Evolutionary conservation across 1,140 invertebrate genomes (phyloP).

Genomic region (Macrostomum lignano): DNA sequence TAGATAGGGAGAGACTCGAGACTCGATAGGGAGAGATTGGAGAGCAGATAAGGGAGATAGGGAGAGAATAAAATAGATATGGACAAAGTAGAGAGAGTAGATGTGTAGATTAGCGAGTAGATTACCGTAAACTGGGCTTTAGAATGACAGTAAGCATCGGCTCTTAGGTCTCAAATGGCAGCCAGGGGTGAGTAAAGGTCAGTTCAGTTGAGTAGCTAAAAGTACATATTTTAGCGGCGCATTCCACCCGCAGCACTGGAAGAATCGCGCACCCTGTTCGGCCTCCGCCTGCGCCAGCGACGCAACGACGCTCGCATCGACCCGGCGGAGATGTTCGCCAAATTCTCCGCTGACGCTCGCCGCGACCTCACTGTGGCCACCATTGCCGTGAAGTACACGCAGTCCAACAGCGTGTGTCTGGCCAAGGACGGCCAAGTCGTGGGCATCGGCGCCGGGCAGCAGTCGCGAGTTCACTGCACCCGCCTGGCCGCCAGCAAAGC

Average conservation of each 20-base stretch:
- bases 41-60: too few relatives aligned
- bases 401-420: constrained; percentile 82
- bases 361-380: constrained; percentile 76
- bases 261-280: constrained; percentile 62
- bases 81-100: too few relatives aligned
- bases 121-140: too few relatives aligned
- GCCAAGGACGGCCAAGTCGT: constrained; percentile 58
- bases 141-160: constrained; percentile 61
- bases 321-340: constrained; percentile 28
- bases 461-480: too few relatives aligned
- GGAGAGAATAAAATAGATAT: too few relatives aligned
- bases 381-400: constrained; percentile 83
- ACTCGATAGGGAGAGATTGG: too few relatives aligned
- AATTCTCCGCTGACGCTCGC: constrained; percentile 42
- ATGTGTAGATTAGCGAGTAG: not conserved
- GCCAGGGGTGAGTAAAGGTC: too few relatives aligned
- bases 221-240: too few relatives aligned
- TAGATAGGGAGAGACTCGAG: too few relatives aligned
- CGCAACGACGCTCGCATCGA: constrained; percentile 63
- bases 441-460: constrained; percentile 85
- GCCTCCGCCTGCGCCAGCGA: constrained; percentile 61
- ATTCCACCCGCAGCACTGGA: constrained; percentile 40
- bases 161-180: too few relatives aligned
- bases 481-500: too few relatives aligned
- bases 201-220: too few relatives aligned